Conservation (phyloP, 2,888 invertebrate genomes). For the Clostera curtula region DNA sequence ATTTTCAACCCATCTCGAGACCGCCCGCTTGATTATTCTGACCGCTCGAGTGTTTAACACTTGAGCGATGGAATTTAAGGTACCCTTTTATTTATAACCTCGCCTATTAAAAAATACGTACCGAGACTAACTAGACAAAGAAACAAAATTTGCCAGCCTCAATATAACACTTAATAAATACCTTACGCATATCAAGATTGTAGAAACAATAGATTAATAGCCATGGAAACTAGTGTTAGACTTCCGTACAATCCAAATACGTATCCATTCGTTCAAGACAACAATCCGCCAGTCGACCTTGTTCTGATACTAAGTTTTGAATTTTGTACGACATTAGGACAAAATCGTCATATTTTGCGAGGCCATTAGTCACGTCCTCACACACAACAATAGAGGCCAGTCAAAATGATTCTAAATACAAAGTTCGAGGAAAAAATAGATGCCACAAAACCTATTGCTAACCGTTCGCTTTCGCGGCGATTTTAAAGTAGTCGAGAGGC, state of each 20-base stretch:
- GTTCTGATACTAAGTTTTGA: too few relatives aligned
- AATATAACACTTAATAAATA: constrained; percentile 16
- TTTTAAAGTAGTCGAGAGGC: too few relatives aligned
- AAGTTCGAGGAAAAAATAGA: too few relatives aligned
- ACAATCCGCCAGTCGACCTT: too few relatives aligned
- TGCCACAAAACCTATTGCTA: too few relatives aligned
- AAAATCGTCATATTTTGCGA: too few relatives aligned
- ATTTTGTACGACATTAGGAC: too few relatives aligned
- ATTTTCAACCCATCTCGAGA: constrained; percentile 57
- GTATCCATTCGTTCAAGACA: too few relatives aligned
- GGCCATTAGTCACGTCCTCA: too few relatives aligned
- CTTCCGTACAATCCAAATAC: constrained; percentile 11
- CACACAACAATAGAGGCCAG: too few relatives aligned
- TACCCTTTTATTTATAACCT: constrained; percentile 24
- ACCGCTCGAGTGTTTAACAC: constrained; percentile 54
- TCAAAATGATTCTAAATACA: too few relatives aligned
- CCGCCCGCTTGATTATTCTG: constrained; percentile 39
- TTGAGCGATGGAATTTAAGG: constrained; percentile 38
- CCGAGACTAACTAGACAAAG: constrained; percentile 14
- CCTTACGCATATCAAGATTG: constrained; percentile 17
- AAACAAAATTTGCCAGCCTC: constrained; percentile 16
- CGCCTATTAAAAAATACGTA: constrained; percentile 15
- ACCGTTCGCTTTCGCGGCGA: too few relatives aligned
- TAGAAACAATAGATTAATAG: constrained; percentile 20
- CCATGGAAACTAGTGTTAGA: constrained; percentile 10